Evolutionary conservation across 2,888 invertebrate species (phyloP).

Genomic region (Phyllotreta striolata): DNA sequence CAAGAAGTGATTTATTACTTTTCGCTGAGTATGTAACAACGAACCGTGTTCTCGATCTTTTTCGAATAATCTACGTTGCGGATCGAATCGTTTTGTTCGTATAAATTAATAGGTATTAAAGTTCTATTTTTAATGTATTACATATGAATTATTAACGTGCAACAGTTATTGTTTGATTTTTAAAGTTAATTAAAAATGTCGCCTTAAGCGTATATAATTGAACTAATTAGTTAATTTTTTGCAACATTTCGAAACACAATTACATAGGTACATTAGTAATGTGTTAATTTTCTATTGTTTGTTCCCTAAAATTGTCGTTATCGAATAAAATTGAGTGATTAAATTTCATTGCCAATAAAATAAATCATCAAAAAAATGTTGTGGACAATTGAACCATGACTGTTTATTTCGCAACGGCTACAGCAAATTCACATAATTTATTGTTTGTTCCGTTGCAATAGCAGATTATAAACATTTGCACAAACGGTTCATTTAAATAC

Average conservation of each 20-base stretch:
- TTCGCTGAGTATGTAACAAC: slow-evolving; percentile 6
- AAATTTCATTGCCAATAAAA: slow-evolving; percentile 2
- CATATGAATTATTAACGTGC: neutral
- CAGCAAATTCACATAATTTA: slow-evolving; percentile 35
- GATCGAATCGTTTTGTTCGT: neutral
- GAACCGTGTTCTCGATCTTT: neutral
- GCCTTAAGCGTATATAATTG: too few species aligned
- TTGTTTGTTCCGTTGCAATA: slow-evolving; percentile 33
- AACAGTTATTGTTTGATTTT: too few species aligned
- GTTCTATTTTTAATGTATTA: slow-evolving; percentile 5
- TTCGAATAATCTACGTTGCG: slow-evolving; percentile 1
- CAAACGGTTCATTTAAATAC: slow-evolving; percentile 31
- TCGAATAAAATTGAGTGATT: neutral
- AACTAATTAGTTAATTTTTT: too few species aligned
- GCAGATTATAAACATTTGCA: slow-evolving; percentile 37
- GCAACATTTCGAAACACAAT: neutral
- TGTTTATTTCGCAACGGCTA: slow-evolving; percentile 36
- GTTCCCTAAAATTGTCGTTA: too few species aligned
- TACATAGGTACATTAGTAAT: too few species aligned
- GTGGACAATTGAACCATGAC: slow-evolving; percentile 18
- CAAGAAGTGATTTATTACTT: slow-evolving; percentile 24
- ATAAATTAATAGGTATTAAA: slow-evolving; percentile 5
- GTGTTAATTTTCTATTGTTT: too few species aligned
- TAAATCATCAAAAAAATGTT: neutral
- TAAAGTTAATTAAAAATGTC: too few species aligned